Evolutionary conservation across 1,140 invertebrate genomes (phyloP).

Genomic region (Diabrotica virgifera): DNA sequence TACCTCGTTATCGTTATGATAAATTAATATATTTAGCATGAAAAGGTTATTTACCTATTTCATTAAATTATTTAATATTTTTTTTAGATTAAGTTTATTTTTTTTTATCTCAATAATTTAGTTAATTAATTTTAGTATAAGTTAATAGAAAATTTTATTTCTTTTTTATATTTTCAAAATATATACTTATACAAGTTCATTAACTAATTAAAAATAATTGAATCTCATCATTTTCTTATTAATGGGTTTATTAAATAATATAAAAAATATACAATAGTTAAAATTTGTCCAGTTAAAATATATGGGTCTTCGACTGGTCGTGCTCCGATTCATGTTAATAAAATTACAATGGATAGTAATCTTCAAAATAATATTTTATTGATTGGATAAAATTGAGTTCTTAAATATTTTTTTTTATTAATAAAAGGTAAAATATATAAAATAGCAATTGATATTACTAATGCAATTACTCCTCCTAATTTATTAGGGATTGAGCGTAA

Average conservation of each 20-base stretch:
- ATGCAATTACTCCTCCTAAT: conserved; percentile 66
- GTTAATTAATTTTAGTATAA: conserved; percentile 50
- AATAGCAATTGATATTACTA: conserved; percentile 62
- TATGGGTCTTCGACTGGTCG: conserved; percentile 60
- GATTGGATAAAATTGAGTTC: conserved; percentile 55
- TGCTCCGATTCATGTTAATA: conserved; percentile 66
- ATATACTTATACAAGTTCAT: conserved; percentile 61
- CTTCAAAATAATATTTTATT: conserved; percentile 61
- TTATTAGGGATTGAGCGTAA: conserved; percentile 71
- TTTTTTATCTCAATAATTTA: conserved; percentile 52
- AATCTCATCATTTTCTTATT: conserved; percentile 53
- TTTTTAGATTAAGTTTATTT: conserved; percentile 44
- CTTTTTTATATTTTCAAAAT: conserved; percentile 65
- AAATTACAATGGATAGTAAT: conserved; percentile 52
- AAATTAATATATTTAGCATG: conserved; percentile 59
- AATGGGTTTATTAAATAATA: conserved; percentile 55
- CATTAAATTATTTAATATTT: conserved; percentile 54
- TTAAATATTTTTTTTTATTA: conserved; percentile 53
- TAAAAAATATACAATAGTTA: conserved; percentile 58
- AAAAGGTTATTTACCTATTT: conserved; percentile 54
- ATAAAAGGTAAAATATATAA: conserved; percentile 56
- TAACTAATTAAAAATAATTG: conserved; percentile 52
- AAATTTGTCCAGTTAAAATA: conserved; percentile 58
- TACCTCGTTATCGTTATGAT: conserved; percentile 60
- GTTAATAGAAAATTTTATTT: conserved; percentile 55